These are phyloP conservation scores for Lasioglossum albipes DNA, from an alignment of 1,140 invertebrate species.

Conservation along the genomic window DNA sequence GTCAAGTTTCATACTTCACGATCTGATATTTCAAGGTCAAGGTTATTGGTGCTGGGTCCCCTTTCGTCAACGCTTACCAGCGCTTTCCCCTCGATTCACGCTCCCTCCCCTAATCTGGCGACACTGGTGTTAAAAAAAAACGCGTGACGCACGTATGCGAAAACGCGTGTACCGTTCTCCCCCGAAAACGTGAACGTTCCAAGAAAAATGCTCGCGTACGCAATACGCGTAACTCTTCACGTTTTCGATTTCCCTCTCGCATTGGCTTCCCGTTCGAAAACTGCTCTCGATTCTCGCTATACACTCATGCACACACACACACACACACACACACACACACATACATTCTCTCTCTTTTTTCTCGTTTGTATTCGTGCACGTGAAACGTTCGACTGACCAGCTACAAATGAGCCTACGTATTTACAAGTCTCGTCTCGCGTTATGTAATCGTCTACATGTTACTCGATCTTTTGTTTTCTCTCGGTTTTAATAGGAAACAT, in stretches of 20 bases:
- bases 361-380: slow-evolving; percentile 4
- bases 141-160: too few relatives aligned
- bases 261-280: slow-evolving; percentile 19
- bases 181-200: slow-evolving; percentile 6
- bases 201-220: not conserved
- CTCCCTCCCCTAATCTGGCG: too few relatives aligned
- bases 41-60: too few relatives aligned
- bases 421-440: slow-evolving; percentile 59
- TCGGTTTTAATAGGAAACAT: slow-evolving; percentile 70
- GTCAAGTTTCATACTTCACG: too few relatives aligned
- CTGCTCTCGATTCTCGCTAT: not conserved
- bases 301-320: too few relatives aligned
- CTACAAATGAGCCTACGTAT: slow-evolving; percentile 71
- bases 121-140: too few relatives aligned
- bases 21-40: too few relatives aligned
- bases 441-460: slow-evolving; percentile 40
- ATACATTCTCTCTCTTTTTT: too few relatives aligned
- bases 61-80: too few relatives aligned
- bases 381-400: slow-evolving; percentile 72
- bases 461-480: slow-evolving; percentile 36
- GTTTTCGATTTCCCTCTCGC: slow-evolving; percentile 28
- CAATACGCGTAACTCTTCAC: not conserved
- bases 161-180: not conserved
- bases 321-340: too few relatives aligned
- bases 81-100: too few relatives aligned